Conservation (phyloP, 2,113 vertebrate species). For the Mormyrus iriodes region DNA sequence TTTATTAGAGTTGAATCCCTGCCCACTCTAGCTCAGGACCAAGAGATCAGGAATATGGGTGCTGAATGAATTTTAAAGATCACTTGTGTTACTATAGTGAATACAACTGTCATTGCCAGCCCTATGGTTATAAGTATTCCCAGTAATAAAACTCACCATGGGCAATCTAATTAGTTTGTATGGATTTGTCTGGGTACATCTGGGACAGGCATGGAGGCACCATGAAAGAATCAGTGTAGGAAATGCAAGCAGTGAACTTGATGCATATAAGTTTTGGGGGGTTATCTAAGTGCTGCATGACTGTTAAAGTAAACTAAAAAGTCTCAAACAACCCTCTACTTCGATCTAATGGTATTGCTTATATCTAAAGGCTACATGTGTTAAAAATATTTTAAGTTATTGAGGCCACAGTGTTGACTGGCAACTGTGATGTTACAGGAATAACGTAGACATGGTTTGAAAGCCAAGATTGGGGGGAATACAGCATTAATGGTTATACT, state of each 20-base stretch:
- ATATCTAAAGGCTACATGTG: background rate
- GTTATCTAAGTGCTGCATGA: background rate
- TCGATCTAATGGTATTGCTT: background rate
- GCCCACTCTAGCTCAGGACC: background rate
- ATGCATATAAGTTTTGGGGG: background rate
- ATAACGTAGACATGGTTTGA: background rate
- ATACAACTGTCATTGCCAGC: background rate
- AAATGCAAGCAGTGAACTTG: background rate
- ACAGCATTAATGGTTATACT: background rate
- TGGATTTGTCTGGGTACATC: background rate
- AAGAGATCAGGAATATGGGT: background rate
- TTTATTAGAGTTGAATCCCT: background rate
- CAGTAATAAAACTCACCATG: background rate
- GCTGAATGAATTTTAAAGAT: background rate
- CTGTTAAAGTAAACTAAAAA: background rate
- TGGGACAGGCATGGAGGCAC: background rate
- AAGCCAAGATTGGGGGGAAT: background rate
- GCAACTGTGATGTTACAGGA: background rate
- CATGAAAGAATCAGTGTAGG: background rate
- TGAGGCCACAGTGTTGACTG: constrained; percentile 3
- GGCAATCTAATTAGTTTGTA: background rate
- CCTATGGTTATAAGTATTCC: background rate
- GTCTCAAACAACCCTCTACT: background rate
- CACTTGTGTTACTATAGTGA: background rate
- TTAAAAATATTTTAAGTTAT: background rate